These are phyloP conservation scores for Botia kubotai DNA, from an alignment of 2,797 vertebrate species.

Conservation along the genomic window DNA sequence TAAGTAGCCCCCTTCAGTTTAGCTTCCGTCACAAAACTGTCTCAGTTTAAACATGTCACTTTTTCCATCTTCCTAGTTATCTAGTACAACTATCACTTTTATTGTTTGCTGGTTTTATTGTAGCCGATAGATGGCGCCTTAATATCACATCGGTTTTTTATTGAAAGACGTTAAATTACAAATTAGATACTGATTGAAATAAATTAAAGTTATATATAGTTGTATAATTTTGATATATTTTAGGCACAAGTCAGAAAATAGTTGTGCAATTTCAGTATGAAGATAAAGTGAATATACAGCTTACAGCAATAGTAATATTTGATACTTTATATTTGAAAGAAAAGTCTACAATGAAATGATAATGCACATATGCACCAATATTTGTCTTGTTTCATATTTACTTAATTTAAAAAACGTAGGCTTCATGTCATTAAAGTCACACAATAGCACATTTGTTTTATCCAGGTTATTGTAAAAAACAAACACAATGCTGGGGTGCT, in stretches of 20 bases:
- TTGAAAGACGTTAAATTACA: too few relatives aligned
- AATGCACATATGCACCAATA: not conserved
- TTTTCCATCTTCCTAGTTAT: constrained; percentile 19
- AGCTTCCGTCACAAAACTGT: not conserved
- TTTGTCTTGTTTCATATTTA: not conserved
- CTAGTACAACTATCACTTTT: constrained; percentile 9
- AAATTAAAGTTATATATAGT: not conserved
- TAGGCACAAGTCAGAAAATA: not conserved
- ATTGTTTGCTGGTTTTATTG: not conserved
- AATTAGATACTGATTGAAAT: too few relatives aligned
- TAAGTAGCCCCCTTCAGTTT: not conserved
- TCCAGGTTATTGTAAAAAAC: not conserved
- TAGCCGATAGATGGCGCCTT: constrained; percentile 37
- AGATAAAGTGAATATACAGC: not conserved
- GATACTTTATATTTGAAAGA: too few relatives aligned
- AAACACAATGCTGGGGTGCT: not conserved
- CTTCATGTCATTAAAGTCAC: not conserved
- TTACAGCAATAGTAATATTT: too few relatives aligned
- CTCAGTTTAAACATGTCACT: not conserved
- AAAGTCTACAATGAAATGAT: too few relatives aligned
- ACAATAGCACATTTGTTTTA: not conserved
- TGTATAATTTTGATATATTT: not conserved
- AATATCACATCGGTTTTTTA: constrained; percentile 10
- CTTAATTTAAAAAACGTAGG: not conserved
- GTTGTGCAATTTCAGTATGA: not conserved